Evolutionary conservation across 2,797 vertebrate genomes (phyloP), one percentile per base, ranked within the genome.

Genomic region (Psittacula echo): DNA sequence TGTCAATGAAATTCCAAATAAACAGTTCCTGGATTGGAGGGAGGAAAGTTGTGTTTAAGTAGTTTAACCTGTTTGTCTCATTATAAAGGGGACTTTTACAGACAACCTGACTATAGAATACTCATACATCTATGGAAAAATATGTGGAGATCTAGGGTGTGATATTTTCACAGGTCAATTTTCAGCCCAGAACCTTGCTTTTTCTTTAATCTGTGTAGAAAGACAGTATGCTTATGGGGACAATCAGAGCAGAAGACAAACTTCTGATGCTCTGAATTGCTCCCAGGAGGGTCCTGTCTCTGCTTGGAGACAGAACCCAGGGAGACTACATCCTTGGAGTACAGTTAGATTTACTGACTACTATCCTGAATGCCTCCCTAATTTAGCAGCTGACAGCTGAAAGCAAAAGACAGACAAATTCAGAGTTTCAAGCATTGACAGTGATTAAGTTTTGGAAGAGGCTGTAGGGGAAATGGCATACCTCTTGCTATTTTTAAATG

Each of bases 311-410:
- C 53, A 78, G 30, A 87, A 26, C n/a, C 48, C 41, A 53, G 64
- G 30, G 47, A 76, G 3, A 21, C 14, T 64, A 10, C 9, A 15
- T 80, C 26, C 3, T 37, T 85, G 54, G 50, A 24, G 50, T 44
- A 61, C n/a, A 39, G n/a, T 77, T 58, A 77, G 53, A 45, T 61
- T 91, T 39, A 13, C 2, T 10, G 79, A 24, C 75, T 65, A 6
- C 21, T 11, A 41, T 50, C 7, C 66, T 50, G 39, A 77, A 54
- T 44, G 41, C n/a, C 21, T 91, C 19, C 10, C 11, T 78, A 61
- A 74, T 84, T 91, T 44, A 86, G 58, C 65, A 94, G 62, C 67
- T 87, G 87, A 60, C 72, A 95, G 82, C 41, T 84, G 72, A 94
- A 74, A 84, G 65, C 11, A 65, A 75, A 75, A 91, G 56, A 56